A percentile compares a stretch with the other conserved stretches of the same genome.
Conservation (phyloP, 1,140 invertebrate genomes). For the Battus philenor region DNA sequence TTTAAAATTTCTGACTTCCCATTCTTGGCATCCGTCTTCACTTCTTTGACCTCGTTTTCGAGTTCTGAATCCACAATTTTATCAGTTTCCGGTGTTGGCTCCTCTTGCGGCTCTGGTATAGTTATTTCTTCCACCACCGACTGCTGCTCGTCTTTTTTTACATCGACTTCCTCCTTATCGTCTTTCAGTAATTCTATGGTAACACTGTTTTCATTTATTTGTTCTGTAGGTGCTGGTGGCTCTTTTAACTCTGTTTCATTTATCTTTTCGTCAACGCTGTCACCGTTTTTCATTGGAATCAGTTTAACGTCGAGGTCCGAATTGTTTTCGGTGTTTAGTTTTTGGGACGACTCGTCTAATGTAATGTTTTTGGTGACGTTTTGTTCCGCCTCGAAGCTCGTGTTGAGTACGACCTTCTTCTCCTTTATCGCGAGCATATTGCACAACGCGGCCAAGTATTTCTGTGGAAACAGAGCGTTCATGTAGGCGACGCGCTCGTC, state of each 20-base stretch:
- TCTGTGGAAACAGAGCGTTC: conserved; percentile 78
- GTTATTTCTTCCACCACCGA: conserved; percentile 26
- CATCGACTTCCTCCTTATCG: conserved; percentile 37
- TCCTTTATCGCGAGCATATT: conserved; percentile 82
- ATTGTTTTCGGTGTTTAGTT: conserved; percentile 48
- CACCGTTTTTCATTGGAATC: conserved; percentile 42
- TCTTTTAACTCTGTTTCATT: conserved; percentile 46
- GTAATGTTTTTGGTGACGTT: conserved; percentile 73
- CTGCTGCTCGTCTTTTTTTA: conserved; percentile 37
- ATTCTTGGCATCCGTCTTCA: conserved; percentile 44
- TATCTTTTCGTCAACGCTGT: conserved; percentile 41
- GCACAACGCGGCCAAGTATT: conserved; percentile 86
- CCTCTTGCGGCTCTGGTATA: conserved; percentile 36
- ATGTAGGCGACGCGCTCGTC: conserved; percentile 73
- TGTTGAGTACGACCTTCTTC: conserved; percentile 81
- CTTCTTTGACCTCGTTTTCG: conserved; percentile 49
- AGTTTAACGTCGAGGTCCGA: conserved; percentile 54
- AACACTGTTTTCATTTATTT: conserved; percentile 31
- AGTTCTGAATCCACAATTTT: conserved; percentile 30
- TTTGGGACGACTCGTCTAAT: conserved; percentile 56
- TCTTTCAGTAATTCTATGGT: conserved; percentile 44
- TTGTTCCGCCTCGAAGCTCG: conserved; percentile 72
- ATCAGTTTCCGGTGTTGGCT: conserved; percentile 25
- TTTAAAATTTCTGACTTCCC: conserved; percentile 35
- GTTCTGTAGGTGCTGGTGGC: conserved; percentile 38